phyloP scores from a whole-genome alignment of 2,888 invertebrate species.

The Mactromeris polynyma region DNA sequence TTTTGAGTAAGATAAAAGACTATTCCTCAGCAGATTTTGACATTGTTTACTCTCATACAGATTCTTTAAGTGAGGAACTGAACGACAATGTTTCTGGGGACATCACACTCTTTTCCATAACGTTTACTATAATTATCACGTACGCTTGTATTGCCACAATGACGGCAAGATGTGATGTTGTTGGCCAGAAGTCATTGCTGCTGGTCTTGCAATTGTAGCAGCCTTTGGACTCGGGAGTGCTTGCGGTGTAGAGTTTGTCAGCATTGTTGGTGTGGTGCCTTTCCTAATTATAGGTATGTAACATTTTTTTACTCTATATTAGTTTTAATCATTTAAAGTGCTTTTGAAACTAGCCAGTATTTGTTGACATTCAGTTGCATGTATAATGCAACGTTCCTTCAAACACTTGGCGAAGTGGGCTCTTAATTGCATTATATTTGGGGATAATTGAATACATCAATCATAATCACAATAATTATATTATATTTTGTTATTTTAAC shows the following conservation, averaged over 20 bases:
- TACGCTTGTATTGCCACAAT: conserved; percentile 65
- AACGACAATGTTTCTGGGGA: conserved; percentile 59
- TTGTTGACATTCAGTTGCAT: too few relatives aligned
- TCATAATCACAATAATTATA: too few relatives aligned
- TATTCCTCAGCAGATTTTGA: conserved; percentile 32
- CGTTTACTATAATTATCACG: conserved; percentile 69
- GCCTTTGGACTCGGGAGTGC: conserved; percentile 74
- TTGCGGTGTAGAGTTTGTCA: conserved; percentile 73
- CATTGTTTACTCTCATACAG: conserved; percentile 52
- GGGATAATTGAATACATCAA: too few relatives aligned
- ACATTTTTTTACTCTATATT: conserved; percentile 59
- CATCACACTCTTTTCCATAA: conserved; percentile 59
- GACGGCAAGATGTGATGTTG: conserved; percentile 49
- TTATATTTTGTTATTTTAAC: too few relatives aligned
- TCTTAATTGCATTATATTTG: too few relatives aligned
- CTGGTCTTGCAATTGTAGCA: conserved; percentile 74
- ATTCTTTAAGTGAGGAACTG: conserved; percentile 61
- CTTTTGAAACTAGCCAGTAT: too few relatives aligned
- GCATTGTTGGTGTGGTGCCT: conserved; percentile 78
- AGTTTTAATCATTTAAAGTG: too few relatives aligned
- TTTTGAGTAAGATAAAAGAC: conserved; percentile 32
- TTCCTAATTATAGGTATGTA: conserved; percentile 76
- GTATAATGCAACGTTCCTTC: too few relatives aligned
- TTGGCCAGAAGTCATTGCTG: conserved; percentile 65
- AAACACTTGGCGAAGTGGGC: too few relatives aligned